These are phyloP conservation scores for Oscarella lobularis DNA, from an alignment of 37 sponge, comb jelly and placozoan species.

Conservation along the genomic window DNA sequence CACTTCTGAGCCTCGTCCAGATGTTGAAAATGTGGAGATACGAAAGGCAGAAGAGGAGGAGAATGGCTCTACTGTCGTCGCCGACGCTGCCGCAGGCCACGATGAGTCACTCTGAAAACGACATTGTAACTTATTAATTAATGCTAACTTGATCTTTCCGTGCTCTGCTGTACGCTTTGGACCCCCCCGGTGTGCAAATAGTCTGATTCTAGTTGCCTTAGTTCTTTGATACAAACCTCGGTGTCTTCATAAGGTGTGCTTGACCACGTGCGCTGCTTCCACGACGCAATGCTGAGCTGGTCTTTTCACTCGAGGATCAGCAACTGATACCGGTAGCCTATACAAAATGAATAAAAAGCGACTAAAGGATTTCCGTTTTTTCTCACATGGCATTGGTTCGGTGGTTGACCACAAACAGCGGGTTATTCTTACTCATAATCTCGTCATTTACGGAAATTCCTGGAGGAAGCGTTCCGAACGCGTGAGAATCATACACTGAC, in stretches of 20 bases:
- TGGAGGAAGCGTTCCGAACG: not conserved
- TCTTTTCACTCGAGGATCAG: slow-evolving; percentile 39
- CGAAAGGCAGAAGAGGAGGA: too few species aligned
- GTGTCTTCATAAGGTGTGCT: slow-evolving; percentile 41
- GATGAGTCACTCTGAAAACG: too few species aligned
- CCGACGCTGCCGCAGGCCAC: too few species aligned
- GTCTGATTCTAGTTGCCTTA: too few species aligned
- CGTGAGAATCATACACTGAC: not conserved
- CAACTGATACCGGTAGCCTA: slow-evolving; percentile 50
- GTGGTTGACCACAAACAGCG: slow-evolving; percentile 78
- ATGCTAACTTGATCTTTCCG: too few species aligned
- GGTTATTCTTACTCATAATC: slow-evolving; percentile 72
- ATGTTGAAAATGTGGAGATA: too few species aligned
- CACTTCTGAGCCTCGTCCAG: too few species aligned
- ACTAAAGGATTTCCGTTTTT: not conserved
- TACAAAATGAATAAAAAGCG: not conserved
- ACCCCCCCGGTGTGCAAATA: too few species aligned
- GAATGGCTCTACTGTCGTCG: too few species aligned
- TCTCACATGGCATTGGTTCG: slow-evolving; percentile 32
- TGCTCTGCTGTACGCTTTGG: too few species aligned
- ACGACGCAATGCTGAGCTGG: slow-evolving; percentile 21
- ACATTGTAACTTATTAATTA: too few species aligned
- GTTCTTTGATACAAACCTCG: too few species aligned
- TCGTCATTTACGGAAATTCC: slow-evolving; percentile 96
- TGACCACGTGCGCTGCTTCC: slow-evolving; percentile 83